Base-by-base conservation (phyloP, 2,797 vertebrate genomes). In the Leuciscus waleckii region DNA sequence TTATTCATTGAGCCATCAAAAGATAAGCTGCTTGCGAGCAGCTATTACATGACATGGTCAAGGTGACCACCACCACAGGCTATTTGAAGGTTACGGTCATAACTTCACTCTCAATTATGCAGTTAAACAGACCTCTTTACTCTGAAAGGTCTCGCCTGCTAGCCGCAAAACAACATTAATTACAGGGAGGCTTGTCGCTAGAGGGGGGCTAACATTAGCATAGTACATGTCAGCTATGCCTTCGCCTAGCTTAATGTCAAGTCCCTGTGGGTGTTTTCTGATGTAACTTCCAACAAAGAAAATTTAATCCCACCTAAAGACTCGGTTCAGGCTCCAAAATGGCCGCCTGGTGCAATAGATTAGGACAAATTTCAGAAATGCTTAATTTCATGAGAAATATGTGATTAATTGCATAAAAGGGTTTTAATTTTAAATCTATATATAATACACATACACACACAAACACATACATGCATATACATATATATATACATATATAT, bases 101-200 rank as follows among this genome's bases (percentile, higher is more conserved):
- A 81, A 88, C 78, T 90, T 76, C 61, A 87, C 87, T 87, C 85
- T 89, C 90, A 92, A 93, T 94, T 92, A 92, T 88, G 88, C 89
- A 93, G 91, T 94, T 93, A 92, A 93, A 93, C 90, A 86, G 35
- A 89, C 86, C 92, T 90, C 91, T 89, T 92, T 86, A 86, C 82
- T 90, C 86, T 89, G 90, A 93, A 92, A 93, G 91, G 88, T 89
- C 84, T 75, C 46, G 82, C 89, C 87, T 89, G 75, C 78, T 85
- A 81, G 88, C 89, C 89, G 84, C 82, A 89, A 91, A 92, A 91
- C 65, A 86, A 92, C 91, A 88, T 90, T 94, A 94, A 95, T 94
- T 93, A 94, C 89, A 92, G 51, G 16, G 82, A 89, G 89, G 89
- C 86, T 78, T 78, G 84, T 77, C 89, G 79, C 86, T 85, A 89